Base-by-base conservation (phyloP, 30 jellyfish, hydroid and myxozoan species). In the Nemopilema nomurai region DNA sequence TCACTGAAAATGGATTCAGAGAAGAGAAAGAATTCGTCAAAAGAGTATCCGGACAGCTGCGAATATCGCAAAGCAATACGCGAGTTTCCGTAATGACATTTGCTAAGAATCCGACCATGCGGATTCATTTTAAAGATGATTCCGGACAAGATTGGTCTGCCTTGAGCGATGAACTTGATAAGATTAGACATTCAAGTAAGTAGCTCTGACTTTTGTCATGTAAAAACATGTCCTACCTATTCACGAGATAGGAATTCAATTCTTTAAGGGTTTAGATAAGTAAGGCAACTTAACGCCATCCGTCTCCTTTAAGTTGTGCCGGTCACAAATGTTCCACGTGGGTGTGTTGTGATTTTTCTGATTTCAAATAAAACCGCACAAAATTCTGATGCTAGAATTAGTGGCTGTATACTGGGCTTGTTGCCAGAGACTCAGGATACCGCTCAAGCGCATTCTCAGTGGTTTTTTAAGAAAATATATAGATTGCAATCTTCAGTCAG, bases 61-160 rank as follows among this genome's bases (percentile, higher is more conserved):
- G 49, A 1, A 1, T 75, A 1, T 75, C 85, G 1, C 28, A 18
- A 28, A 64, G 71, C 51, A 75, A 49, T 23, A 28, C 85, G 17
- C 85, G 53, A 8, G 85, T 50, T 33, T 75, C 85, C 4, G 73
- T 50, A n/a, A 75, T 75, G 85, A 64, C 62, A 22, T 75, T 75
- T 26, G 4, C 72, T 6, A 24, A 18, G 26, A 63, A n/a, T 19
- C 29, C 72, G 3, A 63, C 7, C 29, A 63, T 63, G 72, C 26
- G 29, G 18, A 63, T 63, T 18, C n/a, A 63, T 24, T 63, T 63
- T n/a, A 63, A 24, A 63, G 29, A 63, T 24, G 8, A 24, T 3
- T n/a, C 72, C 18, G 72, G 16, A 24, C 72, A 63, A 63, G 72
- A 67, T 27, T 28, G 74, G 66, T 25, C 29, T 66, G 84, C 52